A percentile compares a stretch with the other conserved stretches of the same genome.
Conservation (phyloP, 1,140 invertebrate species). For the Drosophila nannoptera region DNA sequence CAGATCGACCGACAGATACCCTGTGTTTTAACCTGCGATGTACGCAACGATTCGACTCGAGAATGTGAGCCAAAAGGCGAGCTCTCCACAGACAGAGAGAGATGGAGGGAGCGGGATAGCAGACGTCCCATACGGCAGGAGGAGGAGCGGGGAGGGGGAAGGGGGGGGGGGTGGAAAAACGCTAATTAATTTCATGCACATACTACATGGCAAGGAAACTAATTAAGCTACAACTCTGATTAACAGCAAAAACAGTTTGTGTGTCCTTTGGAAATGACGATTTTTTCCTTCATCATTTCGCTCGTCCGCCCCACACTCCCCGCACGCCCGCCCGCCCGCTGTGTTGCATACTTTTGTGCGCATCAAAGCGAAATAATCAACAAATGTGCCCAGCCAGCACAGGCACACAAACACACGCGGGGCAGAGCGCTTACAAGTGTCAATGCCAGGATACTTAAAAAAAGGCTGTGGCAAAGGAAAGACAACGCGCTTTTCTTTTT, state of each 20-base stretch:
- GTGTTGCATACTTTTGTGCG: constrained; percentile 66
- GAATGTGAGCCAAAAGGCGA: no score
- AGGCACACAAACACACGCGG: constrained; percentile 8
- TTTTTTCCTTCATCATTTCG: constrained; percentile 37
- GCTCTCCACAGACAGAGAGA: not conserved
- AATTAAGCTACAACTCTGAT: constrained; percentile 70
- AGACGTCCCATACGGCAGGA: no score
- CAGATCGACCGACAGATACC: no score
- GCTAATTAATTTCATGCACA: constrained; percentile 67
- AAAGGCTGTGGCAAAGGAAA: constrained; percentile 23
- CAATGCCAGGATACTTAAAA: constrained; percentile 57
- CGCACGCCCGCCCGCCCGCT: constrained; percentile 10
- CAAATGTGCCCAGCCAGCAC: constrained; percentile 64
- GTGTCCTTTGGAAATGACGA: constrained; percentile 61
- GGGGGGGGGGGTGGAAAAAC: constrained; percentile 30
- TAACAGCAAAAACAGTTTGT: constrained; percentile 62
- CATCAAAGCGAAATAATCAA: constrained; percentile 76
- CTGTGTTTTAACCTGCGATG: no score
- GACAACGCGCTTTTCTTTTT: constrained; percentile 8
- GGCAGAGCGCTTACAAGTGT: constrained; percentile 61
- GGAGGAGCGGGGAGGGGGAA: not conserved
- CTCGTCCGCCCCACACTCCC: no score
- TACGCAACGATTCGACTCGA: no score
- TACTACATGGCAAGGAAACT: constrained; percentile 62
- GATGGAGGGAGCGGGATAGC: not conserved